These are phyloP conservation scores for Limnothrissa miodon DNA, from an alignment of 2,113 vertebrate species.

Conservation along the genomic window DNA sequence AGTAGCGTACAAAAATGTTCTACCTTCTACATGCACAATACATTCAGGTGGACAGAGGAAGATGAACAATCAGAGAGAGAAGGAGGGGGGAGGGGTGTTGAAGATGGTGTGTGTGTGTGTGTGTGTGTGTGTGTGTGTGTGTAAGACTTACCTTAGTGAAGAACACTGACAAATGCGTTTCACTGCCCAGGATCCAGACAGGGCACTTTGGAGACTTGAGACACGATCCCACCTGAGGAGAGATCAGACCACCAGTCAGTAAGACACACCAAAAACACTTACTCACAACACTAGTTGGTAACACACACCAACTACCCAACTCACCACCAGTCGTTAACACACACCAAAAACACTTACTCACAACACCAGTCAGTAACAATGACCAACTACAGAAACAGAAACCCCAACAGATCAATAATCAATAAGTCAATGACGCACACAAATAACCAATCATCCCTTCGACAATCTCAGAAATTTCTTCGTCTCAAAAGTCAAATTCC, in stretches of 20 bases:
- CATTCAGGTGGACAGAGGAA: not conserved
- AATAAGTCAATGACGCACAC: not conserved
- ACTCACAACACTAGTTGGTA: not conserved
- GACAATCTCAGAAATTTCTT: no score
- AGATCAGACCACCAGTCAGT: not conserved
- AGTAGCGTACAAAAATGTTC: no score
- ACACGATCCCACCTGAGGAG: slow-evolving; percentile 87
- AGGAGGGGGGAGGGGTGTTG: not conserved
- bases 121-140: slow-evolving; percentile 31
- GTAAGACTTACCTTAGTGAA: slow-evolving; percentile 91
- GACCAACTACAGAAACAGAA: not conserved
- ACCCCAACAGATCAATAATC: not conserved
- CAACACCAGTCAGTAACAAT: not conserved
- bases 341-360: not conserved
- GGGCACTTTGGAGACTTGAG: slow-evolving; percentile 98
- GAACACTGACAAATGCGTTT: slow-evolving; percentile 98
- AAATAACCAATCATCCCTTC: not conserved
- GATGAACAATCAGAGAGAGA: not conserved
- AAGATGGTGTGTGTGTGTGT: slow-evolving; percentile 1
- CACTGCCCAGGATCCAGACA: slow-evolving; percentile 99
- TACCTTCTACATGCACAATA: no score
- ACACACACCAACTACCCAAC: not conserved
- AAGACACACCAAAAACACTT: not conserved
- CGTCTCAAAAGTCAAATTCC: no score
- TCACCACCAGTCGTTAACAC: not conserved